Evolutionary conservation across 1,140 invertebrate genomes (phyloP), one percentile per base, ranked within the genome.

Genomic region (Battus philenor): DNA sequence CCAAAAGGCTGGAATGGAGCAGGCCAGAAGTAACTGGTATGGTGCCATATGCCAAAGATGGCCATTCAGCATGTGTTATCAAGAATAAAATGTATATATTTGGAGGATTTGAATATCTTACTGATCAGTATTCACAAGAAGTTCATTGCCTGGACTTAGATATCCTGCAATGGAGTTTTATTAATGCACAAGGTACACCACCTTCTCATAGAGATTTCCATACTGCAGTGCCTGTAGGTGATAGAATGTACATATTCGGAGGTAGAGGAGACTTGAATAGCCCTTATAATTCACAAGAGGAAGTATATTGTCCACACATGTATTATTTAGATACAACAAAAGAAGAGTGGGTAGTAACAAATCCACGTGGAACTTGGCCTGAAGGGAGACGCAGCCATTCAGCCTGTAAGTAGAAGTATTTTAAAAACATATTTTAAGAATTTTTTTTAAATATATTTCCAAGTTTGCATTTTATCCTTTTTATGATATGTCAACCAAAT

Each of bases 131-230:
- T 79, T 92, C 93, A 11, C 91, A 94, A 77, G 92, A 94, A 54
- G 90, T 96, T 2, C 93, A 93, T 75, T 88, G 88, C 12, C 84
- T 96, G 10, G 89, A 96, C 84, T 88, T 97, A 46, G 83, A 89
- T 11, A 94, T 89, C 15, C 88, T 93, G 80, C 74, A 87, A 6
- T 97, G 95, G 95, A 84, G 71, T 12, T 90, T 87, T 59, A 65
- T 94, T 32, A 70, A 85, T 46, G 89, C 90, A 4, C 73, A 72
- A 56, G 88, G 91, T 68, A 87, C 85, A 49, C 82, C 81, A 49
- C 94, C 95, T 13, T 87, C 88, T 9, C 91, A 92, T 70, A 85
- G 95, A 54, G 96, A 98, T 84, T 98, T 98, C 71, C 95, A 97
- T 70, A 92, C 96, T 0, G 92, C 95, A 0, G 91, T 93, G 6